Percentiles rank a stretch among this genome's conserved stretches.
These are phyloP conservation scores for Acronicta psi DNA, from an alignment of 2,888 invertebrate genomes.

Conservation along the genomic window DNA sequence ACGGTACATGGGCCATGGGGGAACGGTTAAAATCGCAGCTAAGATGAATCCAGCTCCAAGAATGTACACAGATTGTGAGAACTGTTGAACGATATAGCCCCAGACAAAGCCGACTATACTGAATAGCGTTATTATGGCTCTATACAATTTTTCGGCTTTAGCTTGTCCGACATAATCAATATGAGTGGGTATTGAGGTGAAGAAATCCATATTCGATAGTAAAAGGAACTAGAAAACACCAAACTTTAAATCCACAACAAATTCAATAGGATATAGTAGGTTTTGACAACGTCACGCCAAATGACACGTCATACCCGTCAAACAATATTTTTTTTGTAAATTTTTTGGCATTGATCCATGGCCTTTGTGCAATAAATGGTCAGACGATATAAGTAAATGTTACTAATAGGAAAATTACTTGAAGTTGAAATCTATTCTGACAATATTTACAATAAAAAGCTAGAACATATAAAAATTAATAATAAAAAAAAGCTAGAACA, in stretches of 20 bases:
- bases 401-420: no score
- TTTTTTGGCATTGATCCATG: no score
- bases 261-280: constrained; percentile 28
- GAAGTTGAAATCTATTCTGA: no score
- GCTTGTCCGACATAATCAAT: constrained; percentile 96
- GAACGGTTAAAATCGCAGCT: constrained; percentile 95
- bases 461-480: no score
- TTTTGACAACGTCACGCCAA: constrained; percentile 53
- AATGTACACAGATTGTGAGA: constrained; percentile 98
- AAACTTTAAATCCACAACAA: constrained; percentile 47
- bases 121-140: constrained; percentile 96
- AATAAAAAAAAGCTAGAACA: no score
- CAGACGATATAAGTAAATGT: no score
- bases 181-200: constrained; percentile 85
- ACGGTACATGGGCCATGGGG: constrained; percentile 99
- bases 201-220: constrained; percentile 79
- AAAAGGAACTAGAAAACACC: constrained; percentile 8
- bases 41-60: constrained; percentile 96
- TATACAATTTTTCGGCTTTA: constrained; percentile 95
- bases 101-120: constrained; percentile 97
- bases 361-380: no score
- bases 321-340: no score
- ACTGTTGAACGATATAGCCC: constrained; percentile 98
- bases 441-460: no score
- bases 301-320: constrained; percentile 47